Percentiles rank a stretch among this genome's conserved stretches.
These are phyloP conservation scores for Hippopotamyrus pictus DNA, from an alignment of 2,797 vertebrate species.

Conservation along the genomic window DNA sequence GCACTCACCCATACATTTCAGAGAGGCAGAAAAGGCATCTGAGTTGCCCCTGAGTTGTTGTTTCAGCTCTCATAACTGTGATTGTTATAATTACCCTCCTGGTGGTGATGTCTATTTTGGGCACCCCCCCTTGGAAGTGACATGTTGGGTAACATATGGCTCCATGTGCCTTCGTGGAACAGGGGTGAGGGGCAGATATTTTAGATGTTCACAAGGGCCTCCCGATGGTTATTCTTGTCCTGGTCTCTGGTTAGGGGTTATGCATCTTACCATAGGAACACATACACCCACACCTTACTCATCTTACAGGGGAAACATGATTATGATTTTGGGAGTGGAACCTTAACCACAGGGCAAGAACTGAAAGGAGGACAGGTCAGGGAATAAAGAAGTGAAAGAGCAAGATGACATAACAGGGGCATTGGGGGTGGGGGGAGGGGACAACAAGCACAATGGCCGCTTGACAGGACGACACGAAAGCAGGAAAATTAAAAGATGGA, in stretches of 20 bases:
- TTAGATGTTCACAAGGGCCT: not conserved
- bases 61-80: conserved; percentile 14
- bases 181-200: conserved; percentile 6
- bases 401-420: not conserved
- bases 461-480: not conserved
- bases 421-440: not conserved
- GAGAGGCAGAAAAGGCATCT: not conserved
- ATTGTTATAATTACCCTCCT: conserved; percentile 10
- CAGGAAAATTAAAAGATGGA: not conserved
- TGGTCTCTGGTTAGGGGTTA: not conserved
- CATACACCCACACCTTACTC: not conserved
- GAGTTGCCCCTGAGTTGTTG: not conserved
- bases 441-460: not conserved
- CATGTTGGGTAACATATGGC: not conserved
- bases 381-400: not conserved
- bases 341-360: not conserved
- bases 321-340: not conserved
- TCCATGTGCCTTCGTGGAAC: not conserved
- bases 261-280: not conserved
- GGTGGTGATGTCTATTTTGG: not conserved
- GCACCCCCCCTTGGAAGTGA: not conserved
- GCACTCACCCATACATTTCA: not conserved
- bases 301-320: not conserved
- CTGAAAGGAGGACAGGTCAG: not conserved
- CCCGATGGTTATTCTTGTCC: not conserved